These are phyloP conservation scores for Ectropis crepuscularia DNA, from an alignment of 2,888 invertebrate species.

Conservation along the genomic window DNA sequence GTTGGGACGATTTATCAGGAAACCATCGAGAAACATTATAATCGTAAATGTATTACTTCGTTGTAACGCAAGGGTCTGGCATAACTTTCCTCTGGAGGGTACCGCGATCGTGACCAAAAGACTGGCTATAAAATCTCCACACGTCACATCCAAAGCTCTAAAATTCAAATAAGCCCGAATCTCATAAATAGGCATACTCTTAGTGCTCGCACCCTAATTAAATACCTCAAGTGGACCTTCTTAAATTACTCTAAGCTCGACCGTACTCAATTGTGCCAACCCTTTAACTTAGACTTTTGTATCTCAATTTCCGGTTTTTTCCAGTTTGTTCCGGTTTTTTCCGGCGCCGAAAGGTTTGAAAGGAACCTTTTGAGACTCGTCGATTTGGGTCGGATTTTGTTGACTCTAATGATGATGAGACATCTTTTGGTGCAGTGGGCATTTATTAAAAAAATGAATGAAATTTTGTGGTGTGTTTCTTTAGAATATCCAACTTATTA, in stretches of 20 bases:
- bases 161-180: conserved; percentile 29
- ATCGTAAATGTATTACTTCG: background rate
- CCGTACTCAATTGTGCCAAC: conserved; percentile 47
- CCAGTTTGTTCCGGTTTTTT: conserved; percentile 55
- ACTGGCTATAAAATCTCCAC: conserved; percentile 27
- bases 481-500: too few relatives aligned
- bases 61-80: conserved; percentile 4
- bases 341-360: conserved; percentile 23
- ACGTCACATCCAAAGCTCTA: conserved; percentile 22
- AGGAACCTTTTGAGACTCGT: conserved; percentile 15
- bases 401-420: conserved; percentile 33
- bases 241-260: conserved; percentile 50
- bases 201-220: conserved; percentile 38
- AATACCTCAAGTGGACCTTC: conserved; percentile 49
- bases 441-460: too few relatives aligned
- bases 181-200: conserved; percentile 24
- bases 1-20: background rate
- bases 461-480: too few relatives aligned
- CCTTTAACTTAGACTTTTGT: conserved; percentile 67
- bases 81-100: conserved; percentile 3
- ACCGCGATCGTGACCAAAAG: background rate
- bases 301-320: conserved; percentile 69
- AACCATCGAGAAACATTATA: background rate
- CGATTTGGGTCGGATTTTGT: conserved; percentile 42
- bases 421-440: conserved; percentile 26